Evolutionary conservation across 2,797 vertebrate species (phyloP).

Genomic region (Lophotriccus pileatus): DNA sequence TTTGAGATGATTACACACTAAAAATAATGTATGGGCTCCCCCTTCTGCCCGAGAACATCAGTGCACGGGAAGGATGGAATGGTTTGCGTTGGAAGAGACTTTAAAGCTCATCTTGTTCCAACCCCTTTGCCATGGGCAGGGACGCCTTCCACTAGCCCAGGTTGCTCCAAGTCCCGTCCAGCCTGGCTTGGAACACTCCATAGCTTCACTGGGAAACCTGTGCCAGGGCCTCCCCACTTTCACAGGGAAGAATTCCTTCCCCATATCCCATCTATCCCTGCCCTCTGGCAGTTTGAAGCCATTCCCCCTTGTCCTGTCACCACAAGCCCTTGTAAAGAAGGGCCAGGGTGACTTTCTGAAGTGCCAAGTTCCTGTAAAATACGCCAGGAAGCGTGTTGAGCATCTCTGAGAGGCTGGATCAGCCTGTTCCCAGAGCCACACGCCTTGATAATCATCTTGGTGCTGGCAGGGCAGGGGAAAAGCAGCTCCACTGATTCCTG

Average conservation of each 20-base stretch:
- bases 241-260: fast-evolving
- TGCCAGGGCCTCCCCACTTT: fast-evolving
- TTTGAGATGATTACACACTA: neutral
- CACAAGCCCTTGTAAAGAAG: neutral
- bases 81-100: neutral
- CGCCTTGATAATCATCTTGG: fast-evolving
- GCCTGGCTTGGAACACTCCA: neutral
- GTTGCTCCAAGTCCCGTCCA: fast-evolving
- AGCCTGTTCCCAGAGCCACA: neutral
- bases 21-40: constrained; percentile 55
- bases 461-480: neutral
- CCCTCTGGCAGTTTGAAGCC: neutral
- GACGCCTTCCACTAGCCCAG: fast-evolving
- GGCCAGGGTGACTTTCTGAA: neutral
- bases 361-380: neutral
- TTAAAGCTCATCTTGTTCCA: neutral
- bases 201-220: neutral
- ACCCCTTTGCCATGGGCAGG: neutral
- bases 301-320: neutral
- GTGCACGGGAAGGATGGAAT: neutral
- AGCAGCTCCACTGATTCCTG: neutral
- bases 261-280: fast-evolving
- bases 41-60: constrained; percentile 38
- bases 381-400: fast-evolving
- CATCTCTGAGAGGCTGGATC: neutral